Evolutionary conservation across 2,797 vertebrate species (phyloP), one percentile per base, ranked within the genome.

Genomic region (Holocentrus rufus): DNA sequence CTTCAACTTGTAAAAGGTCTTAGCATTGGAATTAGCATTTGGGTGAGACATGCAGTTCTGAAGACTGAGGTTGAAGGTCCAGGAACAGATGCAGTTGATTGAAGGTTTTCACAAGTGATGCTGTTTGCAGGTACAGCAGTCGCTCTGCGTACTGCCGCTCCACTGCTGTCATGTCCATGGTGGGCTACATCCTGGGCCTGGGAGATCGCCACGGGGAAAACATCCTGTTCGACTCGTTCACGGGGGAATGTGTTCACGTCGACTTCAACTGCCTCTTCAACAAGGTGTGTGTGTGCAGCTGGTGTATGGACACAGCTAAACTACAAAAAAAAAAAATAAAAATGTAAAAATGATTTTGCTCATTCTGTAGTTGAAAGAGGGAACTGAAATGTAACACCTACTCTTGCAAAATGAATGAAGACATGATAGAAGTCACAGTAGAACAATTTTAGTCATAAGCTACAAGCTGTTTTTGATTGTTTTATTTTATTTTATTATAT

Each of bases 181-280:
- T 99, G 67, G 98, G 98, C 13, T 99, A 99, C 86, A 90, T 98
- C 87, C 93, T 99, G 50, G 98, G 98, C 27, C 93, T 99, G 72
- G 98, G 98, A 27, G 98, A 99, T 85, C 96, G 98, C 18, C 98
- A 99, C 10, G 97, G 97, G 53, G 97, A 99, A 88, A 99, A 99
- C 86, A 99, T 99, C 90, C 90, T 99, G 9, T 99, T 99, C 66
- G 97, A 99, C 87, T 98, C 98, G 13, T 92, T 97, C 73, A 99
- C 96, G 2, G 98, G 98, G 17, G 97, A 99, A 87, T 98, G 96
- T 79, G 94, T 99, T 74, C 98, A 99, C 2, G 98, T 99, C 8
- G 98, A 99, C 91, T 99, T 99, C 93, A 99, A 99, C 95, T 99
- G 98, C 91, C 96, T 99, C 65, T 99, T 99, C 84, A 99, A 99